Base-by-base conservation (phyloP, 2,797 vertebrate genomes). In the Notamacropus eugenii region DNA sequence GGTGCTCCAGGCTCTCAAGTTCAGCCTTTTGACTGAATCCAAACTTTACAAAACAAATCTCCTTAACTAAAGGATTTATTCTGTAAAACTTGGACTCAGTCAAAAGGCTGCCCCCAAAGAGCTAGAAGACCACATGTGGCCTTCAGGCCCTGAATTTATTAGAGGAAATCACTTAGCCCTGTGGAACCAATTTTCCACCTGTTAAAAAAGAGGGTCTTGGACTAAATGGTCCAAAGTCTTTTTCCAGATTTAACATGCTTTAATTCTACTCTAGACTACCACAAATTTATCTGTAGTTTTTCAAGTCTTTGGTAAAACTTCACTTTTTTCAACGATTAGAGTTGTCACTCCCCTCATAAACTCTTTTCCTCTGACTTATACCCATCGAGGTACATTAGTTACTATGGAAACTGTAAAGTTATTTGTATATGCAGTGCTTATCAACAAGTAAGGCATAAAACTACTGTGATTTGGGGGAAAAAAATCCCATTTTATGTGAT, bases 271-370 rank as follows among this genome's bases (percentile, higher is more conserved):
- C 59, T 13, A 62, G 31, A 62, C 31, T 31, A 67, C 31, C 59
- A 67, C 31, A 67, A 5, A 67, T 67, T 59, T 31, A n/a, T 67
- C 31, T n/a, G 31, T 67, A 67, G 55, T 10, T 59, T n/a, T 59
- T 34, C 14, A 93, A 29, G 12, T 22, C 95, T 90, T 28, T 82
- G 62, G 22, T 28, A 54, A 62, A n/a, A 50, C 10, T 24, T 34
- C 5, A 5, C 5, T 28, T 13, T 29, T 94, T n/a, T 40, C 6
- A 74, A 67, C 19, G 10, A 46, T 31, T 40, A 55, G 22, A 55
- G 19, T 92, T 90, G 40, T 95, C 58, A 92, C 46, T 96, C 16
- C 46, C 29, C n/a, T 91, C 92, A 46, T n/a, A 58, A 55, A 52
- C 13, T 40, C 16, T 31, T 91, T 93, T n/a, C 2, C n/a, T 92